Evolutionary conservation across 2,888 invertebrate genomes (phyloP).

Genomic region (Byasa hedistus): DNA sequence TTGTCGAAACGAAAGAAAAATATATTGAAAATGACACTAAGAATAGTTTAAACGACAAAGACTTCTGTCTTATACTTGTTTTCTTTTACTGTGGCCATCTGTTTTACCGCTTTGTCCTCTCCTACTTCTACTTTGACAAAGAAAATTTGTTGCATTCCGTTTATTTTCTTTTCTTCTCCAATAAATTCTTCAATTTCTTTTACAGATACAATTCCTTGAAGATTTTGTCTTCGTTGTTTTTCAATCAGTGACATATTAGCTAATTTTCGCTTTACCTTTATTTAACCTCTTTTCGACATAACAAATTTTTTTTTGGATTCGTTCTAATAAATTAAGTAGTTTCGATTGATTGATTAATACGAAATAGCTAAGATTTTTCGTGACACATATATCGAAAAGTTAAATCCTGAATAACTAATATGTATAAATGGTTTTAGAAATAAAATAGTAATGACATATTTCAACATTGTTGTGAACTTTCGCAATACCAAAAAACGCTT

Average conservation of each 20-base stretch:
- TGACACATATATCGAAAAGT: no score
- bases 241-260: not conserved
- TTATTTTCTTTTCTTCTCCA: not conserved
- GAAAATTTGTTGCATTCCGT: not conserved
- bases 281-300: not conserved
- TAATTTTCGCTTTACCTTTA: not conserved
- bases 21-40: conserved; percentile 9
- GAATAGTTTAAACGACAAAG: conserved; percentile 9
- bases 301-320: not conserved
- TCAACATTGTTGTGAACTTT: no score
- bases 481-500: no score
- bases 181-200: conserved; percentile 1
- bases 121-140: conserved; percentile 10
- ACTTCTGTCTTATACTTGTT: not conserved
- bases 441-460: no score
- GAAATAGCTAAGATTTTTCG: no score
- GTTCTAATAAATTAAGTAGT: not conserved
- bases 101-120: conserved; percentile 12
- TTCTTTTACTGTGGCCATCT: conserved; percentile 6
- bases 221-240: not conserved
- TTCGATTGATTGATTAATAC: no score
- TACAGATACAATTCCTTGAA: not conserved
- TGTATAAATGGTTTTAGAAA: no score
- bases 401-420: no score
- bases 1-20: conserved; percentile 6